Conservation (phyloP, 2,888 invertebrate species). For the Biston betularia region DNA sequence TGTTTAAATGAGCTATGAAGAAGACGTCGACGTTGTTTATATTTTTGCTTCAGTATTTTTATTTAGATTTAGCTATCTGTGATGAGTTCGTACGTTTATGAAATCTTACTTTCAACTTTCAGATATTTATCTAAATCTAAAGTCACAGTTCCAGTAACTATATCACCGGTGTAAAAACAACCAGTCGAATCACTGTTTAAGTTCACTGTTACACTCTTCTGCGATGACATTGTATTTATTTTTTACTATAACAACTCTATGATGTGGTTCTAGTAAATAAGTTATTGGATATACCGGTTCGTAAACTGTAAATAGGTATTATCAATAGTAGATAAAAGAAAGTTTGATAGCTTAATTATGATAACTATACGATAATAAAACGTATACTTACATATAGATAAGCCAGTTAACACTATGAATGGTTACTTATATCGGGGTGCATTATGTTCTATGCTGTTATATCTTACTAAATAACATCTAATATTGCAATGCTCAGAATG, state of each 20-base stretch:
- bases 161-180: constrained; percentile 72
- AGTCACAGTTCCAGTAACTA: constrained; percentile 73
- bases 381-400: not conserved
- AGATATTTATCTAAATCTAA: constrained; percentile 66
- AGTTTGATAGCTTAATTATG: constrained; percentile 2
- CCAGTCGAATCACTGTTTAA: constrained; percentile 71
- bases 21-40: not conserved
- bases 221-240: constrained; percentile 61
- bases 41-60: not conserved
- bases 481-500: no score
- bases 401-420: not conserved
- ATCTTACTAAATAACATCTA: no score
- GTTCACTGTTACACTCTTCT: constrained; percentile 59
- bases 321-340: not conserved
- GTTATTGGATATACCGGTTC: not conserved
- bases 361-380: constrained; percentile 5
- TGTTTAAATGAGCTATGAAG: no score
- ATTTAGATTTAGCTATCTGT: not conserved
- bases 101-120: constrained; percentile 65
- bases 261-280: not conserved
- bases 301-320: not conserved
- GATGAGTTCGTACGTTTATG: not conserved
- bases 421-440: no score
- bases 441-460: no score
- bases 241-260: no score